phyloP scores from a whole-genome alignment of 2,113 vertebrate species.

The Formicarius rufipectus region DNA sequence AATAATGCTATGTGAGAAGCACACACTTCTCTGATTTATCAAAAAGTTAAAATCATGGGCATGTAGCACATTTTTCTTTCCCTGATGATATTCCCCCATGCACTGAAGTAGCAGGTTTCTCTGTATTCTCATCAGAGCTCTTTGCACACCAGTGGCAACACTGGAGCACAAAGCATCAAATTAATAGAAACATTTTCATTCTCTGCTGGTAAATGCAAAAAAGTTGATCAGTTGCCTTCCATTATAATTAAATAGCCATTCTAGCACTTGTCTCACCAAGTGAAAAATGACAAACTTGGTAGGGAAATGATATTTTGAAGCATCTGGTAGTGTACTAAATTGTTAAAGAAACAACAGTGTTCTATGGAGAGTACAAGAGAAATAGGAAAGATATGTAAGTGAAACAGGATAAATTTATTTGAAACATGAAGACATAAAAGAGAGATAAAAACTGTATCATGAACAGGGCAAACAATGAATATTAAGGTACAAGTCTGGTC shows the following conservation, averaged over 20 bases:
- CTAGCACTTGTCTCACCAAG: not conserved
- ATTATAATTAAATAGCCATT: not conserved
- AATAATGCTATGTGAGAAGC: not conserved
- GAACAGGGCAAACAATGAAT: not conserved
- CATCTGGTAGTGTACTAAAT: not conserved
- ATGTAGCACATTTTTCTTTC: not conserved
- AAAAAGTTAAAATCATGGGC: not conserved
- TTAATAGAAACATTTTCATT: not conserved
- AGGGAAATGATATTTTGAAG: not conserved
- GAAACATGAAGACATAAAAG: not conserved
- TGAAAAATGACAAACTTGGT: not conserved
- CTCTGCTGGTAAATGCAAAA: not conserved
- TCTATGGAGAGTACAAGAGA: not conserved
- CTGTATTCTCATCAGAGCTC: not conserved
- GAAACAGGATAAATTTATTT: not conserved
- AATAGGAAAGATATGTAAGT: not conserved
- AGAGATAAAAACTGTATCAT: not conserved
- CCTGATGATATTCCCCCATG: not conserved
- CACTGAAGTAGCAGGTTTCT: not conserved
- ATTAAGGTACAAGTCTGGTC: not conserved
- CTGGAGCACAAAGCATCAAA: not conserved
- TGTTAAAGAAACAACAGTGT: not conserved
- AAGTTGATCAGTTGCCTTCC: not conserved
- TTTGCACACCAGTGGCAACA: not conserved
- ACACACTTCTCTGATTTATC: not conserved